A percentile compares a stretch with the other conserved stretches of the same genome.
Evolutionary conservation across 1,140 invertebrate species (phyloP).

Genomic region (Cydia strobilella): DNA sequence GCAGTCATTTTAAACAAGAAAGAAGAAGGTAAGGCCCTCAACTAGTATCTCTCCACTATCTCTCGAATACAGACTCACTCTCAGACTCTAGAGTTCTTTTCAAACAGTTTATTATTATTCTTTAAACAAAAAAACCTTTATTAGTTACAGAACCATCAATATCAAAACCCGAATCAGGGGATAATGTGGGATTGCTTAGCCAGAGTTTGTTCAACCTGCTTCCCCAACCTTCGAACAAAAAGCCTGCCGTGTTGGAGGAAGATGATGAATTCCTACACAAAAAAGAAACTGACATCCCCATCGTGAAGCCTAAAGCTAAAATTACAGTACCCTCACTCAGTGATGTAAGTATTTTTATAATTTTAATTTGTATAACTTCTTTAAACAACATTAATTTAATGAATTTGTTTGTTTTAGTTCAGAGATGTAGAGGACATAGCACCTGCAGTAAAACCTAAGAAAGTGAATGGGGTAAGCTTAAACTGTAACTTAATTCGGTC

Average conservation of each 20-base stretch:
- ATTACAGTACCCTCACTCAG: slow-evolving; percentile 68
- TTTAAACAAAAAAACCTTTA: not conserved
- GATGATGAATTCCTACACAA: slow-evolving; percentile 83
- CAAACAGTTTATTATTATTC: not conserved
- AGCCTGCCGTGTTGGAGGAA: slow-evolving; percentile 68
- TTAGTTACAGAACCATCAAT: slow-evolving; percentile 32
- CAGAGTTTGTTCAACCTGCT: slow-evolving; percentile 62
- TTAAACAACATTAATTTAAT: slow-evolving; percentile 30
- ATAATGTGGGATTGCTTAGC: slow-evolving; percentile 32
- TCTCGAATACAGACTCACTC: too few relatives aligned
- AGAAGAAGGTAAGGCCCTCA: slow-evolving; percentile 35
- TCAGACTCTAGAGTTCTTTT: not conserved
- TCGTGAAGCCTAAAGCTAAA: slow-evolving; percentile 65
- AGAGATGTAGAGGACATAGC: slow-evolving; percentile 77
- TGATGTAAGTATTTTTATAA: slow-evolving; percentile 59
- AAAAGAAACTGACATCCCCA: slow-evolving; percentile 66
- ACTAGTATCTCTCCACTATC: not conserved
- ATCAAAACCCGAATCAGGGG: slow-evolving; percentile 25
- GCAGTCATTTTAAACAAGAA: slow-evolving; percentile 36
- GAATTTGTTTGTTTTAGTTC: slow-evolving; percentile 66
- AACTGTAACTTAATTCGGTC: too few relatives aligned
- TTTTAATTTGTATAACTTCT: not conserved
- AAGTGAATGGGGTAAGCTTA: slow-evolving; percentile 54
- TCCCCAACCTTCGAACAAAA: slow-evolving; percentile 58
- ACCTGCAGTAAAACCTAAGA: slow-evolving; percentile 65